Conservation (phyloP, 2,113 vertebrate genomes). For the Pluvialis apricaria region DNA sequence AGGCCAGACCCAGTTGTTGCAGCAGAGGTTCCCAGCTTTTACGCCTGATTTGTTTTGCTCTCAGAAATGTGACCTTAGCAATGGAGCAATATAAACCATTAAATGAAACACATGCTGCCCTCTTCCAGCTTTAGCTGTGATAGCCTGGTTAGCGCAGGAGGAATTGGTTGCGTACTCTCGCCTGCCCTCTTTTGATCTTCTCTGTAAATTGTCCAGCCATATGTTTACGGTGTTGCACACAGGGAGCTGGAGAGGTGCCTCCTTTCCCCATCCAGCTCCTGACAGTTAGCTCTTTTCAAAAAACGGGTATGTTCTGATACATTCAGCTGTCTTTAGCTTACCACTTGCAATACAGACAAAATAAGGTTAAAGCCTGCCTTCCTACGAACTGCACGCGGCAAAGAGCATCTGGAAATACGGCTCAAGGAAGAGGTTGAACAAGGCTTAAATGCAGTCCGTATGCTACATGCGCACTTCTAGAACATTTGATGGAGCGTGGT, state of each 20-base stretch:
- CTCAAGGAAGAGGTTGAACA: background rate
- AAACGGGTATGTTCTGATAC: background rate
- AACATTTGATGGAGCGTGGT: background rate
- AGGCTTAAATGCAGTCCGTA: background rate
- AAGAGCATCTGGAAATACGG: background rate
- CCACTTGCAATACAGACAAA: background rate
- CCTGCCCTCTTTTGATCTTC: slow-evolving; percentile 29
- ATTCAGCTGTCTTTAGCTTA: background rate
- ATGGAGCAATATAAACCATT: background rate
- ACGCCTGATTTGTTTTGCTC: background rate
- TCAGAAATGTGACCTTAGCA: background rate
- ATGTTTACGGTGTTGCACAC: background rate
- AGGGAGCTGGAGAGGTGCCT: background rate
- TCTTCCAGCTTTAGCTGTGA: slow-evolving; percentile 10
- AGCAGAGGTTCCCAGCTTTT: background rate
- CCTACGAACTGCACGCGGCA: background rate
- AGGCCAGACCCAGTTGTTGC: background rate
- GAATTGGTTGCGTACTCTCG: background rate
- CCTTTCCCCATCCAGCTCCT: background rate
- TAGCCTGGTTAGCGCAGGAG: background rate
- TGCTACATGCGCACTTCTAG: background rate
- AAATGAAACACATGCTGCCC: slow-evolving; percentile 24
- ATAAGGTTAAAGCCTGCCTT: background rate
- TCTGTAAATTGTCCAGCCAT: background rate
- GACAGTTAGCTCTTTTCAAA: background rate